These are phyloP conservation scores for Percina caprodes DNA, from an alignment of 2,113 vertebrate genomes.

Conservation along the genomic window DNA sequence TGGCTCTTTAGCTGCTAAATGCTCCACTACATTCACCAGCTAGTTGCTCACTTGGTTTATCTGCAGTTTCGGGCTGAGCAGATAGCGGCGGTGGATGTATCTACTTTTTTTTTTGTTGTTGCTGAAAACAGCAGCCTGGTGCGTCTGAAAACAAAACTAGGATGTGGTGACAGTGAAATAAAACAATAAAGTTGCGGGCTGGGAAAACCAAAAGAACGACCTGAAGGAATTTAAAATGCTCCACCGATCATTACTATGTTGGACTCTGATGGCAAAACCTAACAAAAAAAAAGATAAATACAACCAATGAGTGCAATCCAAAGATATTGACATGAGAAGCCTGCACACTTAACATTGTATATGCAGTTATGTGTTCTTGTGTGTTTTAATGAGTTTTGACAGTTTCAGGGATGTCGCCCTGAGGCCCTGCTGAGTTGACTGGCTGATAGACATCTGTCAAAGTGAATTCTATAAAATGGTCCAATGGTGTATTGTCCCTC, in stretches of 20 bases:
- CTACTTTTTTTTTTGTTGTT: too few species aligned
- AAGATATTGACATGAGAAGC: neutral
- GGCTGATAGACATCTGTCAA: constrained; percentile 42
- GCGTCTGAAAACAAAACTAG: too few species aligned
- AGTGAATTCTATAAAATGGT: neutral
- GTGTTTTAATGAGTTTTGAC: neutral
- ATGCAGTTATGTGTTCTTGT: neutral
- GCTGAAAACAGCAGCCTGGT: too few species aligned
- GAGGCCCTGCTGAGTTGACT: neutral
- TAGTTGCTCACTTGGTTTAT: neutral
- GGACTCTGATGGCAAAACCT: too few species aligned
- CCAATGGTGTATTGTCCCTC: constrained; percentile 18
- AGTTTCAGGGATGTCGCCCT: neutral
- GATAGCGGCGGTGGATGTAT: too few species aligned
- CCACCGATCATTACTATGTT: too few species aligned
- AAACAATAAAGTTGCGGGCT: too few species aligned
- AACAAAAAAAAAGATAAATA: too few species aligned
- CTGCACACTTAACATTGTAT: neutral
- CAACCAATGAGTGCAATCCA: neutral
- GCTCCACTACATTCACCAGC: neutral
- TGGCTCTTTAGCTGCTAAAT: neutral
- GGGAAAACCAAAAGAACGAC: too few species aligned
- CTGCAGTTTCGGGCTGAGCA: neutral
- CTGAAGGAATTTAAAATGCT: too few species aligned
- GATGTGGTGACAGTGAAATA: too few species aligned